These are phyloP conservation scores for Oryzaephilus surinamensis DNA, from an alignment of 1,140 invertebrate genomes.

Conservation along the genomic window DNA sequence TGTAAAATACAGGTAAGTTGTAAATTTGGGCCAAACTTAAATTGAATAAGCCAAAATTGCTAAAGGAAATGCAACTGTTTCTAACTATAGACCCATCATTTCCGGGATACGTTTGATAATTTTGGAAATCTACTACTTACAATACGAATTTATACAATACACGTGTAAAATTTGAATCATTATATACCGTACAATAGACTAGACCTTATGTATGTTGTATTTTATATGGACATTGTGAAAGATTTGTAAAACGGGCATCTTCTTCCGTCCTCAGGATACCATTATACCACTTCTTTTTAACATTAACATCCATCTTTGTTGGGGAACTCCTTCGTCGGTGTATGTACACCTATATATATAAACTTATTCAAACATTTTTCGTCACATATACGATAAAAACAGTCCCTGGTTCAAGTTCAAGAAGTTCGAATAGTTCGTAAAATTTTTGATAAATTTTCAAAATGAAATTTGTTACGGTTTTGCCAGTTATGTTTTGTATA, in stretches of 20 bases:
- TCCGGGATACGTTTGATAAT: no score
- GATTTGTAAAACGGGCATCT: conserved; percentile 9
- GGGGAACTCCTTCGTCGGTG: no score
- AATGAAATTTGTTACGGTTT: conserved; percentile 17
- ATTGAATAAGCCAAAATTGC: no score
- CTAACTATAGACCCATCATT: no score
- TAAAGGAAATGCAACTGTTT: no score
- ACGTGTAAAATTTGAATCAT: not conserved
- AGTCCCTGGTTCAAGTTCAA: conserved; percentile 3
- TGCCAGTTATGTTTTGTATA: conserved; percentile 18
- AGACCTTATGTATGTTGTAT: not conserved
- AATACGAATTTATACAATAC: not conserved
- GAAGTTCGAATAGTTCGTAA: conserved; percentile 4
- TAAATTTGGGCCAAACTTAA: no score
- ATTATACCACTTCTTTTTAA: conserved; percentile 5
- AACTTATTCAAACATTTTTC: conserved; percentile 11
- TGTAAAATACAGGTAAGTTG: no score
- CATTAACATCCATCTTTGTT: conserved; percentile 16
- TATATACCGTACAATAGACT: not conserved
- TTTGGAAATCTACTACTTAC: not conserved
- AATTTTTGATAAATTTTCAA: no score
- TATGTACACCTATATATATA: conserved; percentile 19
- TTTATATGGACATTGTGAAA: not conserved
- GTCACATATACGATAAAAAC: conserved; percentile 17
- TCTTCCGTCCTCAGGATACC: conserved; percentile 20